Evolutionary conservation across 2,797 vertebrate genomes (phyloP), one percentile per base, ranked within the genome.

Genomic region (Loriculus beryllinus): DNA sequence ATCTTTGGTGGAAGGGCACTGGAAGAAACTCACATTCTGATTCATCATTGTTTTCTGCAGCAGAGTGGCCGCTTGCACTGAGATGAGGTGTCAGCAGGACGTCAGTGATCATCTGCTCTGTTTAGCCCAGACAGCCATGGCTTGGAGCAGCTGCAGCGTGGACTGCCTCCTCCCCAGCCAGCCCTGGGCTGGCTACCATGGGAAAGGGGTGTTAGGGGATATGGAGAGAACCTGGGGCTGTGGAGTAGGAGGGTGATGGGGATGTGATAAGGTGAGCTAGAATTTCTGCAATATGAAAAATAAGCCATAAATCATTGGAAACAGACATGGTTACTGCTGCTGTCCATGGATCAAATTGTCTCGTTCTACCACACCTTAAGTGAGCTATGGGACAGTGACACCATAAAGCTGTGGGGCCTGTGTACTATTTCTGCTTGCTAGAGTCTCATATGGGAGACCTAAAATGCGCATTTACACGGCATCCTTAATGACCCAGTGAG

Each of bases 341-440:
- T 90, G 37, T 42, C 57, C 18, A 1, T 7, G 14, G 31, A 62
- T 23, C 7, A 77, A 70, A 45, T 16, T 59, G 42, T 79, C 57
- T 90, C 15, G 15, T 86, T 31, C 45, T 40, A 3, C 51, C 54
- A 40, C 35, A 62, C 4, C 26, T 40, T 49, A 28, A 15, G 21
- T 63, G 21, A 82, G 28, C 39, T 40, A 4, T 12, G 63, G 67
- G 51, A 65, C 1, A 1, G 64, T 9, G 33, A 48, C 68, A 87
- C 43, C 43, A 69, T 49, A 60, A 79, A 76, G 62, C 76, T 7
- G 1, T 11, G 25, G 28, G 60, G 40, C 26, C 47, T 29, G 23
- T 0, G 4, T 47, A 56, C n/a, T 2, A 0, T 70, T 51, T 63
- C 12, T 0, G 0, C 35, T 79, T 0, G 0, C 40, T 65, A 65